Percentiles rank a stretch among this genome's conserved stretches.
These are phyloP conservation scores for Agrilus mali DNA, from an alignment of 2,888 invertebrate genomes.

Conservation along the genomic window DNA sequence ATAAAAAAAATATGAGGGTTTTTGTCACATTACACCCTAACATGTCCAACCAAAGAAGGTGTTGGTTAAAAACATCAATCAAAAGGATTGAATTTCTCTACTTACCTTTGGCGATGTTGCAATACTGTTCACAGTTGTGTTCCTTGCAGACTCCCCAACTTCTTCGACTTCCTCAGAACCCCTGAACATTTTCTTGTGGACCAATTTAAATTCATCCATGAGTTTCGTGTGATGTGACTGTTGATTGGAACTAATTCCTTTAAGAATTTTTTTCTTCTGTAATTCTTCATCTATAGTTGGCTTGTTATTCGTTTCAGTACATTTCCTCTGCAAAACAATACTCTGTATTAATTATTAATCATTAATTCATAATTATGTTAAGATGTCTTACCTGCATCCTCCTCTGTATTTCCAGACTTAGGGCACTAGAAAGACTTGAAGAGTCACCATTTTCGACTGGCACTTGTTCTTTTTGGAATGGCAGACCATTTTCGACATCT, in stretches of 20 bases:
- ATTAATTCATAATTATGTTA: conserved; percentile 2
- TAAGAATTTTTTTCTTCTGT: conserved; percentile 32
- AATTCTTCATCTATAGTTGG: conserved; percentile 31
- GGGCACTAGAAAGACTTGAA: conserved; percentile 52
- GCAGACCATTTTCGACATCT: conserved; percentile 24
- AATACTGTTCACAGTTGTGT: no score
- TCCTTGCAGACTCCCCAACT: neutral
- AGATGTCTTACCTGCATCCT: conserved; percentile 44
- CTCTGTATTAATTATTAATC: neutral
- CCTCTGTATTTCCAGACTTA: conserved; percentile 55
- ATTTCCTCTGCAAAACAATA: neutral
- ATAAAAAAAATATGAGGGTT: no score
- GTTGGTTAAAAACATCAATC: no score
- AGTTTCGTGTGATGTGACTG: conserved; percentile 60
- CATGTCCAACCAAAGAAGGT: no score
- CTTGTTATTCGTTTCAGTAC: conserved; percentile 12
- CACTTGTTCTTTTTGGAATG: conserved; percentile 29
- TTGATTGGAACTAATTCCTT: conserved; percentile 44
- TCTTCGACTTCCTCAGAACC: conserved; percentile 16
- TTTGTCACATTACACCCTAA: no score
- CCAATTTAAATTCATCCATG: conserved; percentile 83
- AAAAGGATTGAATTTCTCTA: no score
- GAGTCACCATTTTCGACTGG: conserved; percentile 28
- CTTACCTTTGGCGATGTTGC: no score
- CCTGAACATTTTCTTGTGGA: conserved; percentile 77